These are phyloP conservation scores for Paracanthobrama guichenoti DNA, from an alignment of 2,113 vertebrate species.

Conservation along the genomic window DNA sequence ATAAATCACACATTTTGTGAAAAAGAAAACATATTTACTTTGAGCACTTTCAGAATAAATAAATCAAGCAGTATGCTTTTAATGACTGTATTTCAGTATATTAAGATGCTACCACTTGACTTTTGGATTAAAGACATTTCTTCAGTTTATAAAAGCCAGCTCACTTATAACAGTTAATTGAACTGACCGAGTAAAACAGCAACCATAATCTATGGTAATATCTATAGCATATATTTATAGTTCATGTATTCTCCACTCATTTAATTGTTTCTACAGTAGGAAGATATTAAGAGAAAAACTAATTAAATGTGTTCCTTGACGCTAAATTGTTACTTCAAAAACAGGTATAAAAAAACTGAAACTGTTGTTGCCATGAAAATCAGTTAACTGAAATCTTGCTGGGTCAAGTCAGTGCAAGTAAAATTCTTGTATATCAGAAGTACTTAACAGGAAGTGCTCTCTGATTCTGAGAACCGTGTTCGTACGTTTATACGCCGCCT, in stretches of 20 bases:
- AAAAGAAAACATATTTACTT: background rate
- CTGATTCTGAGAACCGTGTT: conserved; percentile 29
- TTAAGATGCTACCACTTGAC: background rate
- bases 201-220: background rate
- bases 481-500: background rate
- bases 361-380: background rate
- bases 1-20: background rate
- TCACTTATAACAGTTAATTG: background rate
- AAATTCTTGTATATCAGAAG: background rate
- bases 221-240: background rate
- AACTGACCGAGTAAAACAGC: too few species aligned
- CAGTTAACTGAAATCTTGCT: background rate
- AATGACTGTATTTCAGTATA: background rate
- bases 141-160: background rate
- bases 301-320: background rate
- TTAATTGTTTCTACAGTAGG: background rate
- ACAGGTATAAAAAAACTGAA: too few species aligned
- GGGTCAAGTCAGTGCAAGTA: background rate
- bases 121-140: background rate
- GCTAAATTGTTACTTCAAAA: background rate
- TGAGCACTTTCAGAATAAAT: background rate
- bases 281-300: background rate
- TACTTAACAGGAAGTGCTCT: conserved; percentile 16
- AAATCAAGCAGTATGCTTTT: background rate
- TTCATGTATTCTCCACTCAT: background rate